Base-by-base conservation (phyloP, 2,888 invertebrate genomes). In the Litoditis marina region DNA sequence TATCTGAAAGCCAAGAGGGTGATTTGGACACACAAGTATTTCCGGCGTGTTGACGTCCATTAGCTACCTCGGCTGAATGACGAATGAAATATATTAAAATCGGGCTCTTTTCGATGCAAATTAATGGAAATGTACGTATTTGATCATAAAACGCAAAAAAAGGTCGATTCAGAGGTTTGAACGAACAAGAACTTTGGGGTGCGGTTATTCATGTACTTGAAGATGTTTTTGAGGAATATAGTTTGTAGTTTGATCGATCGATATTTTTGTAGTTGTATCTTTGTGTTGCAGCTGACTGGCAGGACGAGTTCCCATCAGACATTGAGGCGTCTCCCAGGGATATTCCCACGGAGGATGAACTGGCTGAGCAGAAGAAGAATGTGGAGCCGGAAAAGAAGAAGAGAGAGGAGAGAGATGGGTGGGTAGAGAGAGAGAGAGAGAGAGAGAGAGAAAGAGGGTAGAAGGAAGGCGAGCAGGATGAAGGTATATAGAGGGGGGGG, bases 391-490 rank as follows among this genome's bases (percentile, higher is more conserved):
- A 88, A 83, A 77, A 73, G 19, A 71, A 71, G 76, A 82, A 85
- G 74, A 80, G n/a, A 52, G 52, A 32, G 25, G 44, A 44, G 44
- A 44, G n/a, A 82, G 73, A 83, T 74, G 8, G 19, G 58, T 5
- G n/a, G n/a, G n/a, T n/a, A n/a, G n/a, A n/a, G n/a, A n/a, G n/a
- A n/a, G n/a, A n/a, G n/a, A n/a, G n/a, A n/a, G n/a, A n/a, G n/a
- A n/a, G n/a, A n/a, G n/a, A n/a, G n/a, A n/a, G n/a, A n/a, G 95
- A 96, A 83, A 93, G 92, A 49, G 95, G 96, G 82, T 82, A 94
- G 46, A 90, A 91, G 82, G 90, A 90, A 84, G 87, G 89, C 66
- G 92, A 89, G 86, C 92, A 90, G 85, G 88, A n/a, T n/a, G n/a
- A n/a, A n/a, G n/a, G n/a, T n/a, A n/a, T n/a, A n/a, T n/a, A n/a